Percentiles rank a stretch among this genome's conserved stretches.
phyloP scores from a whole-genome alignment of 2,888 invertebrate species.

The Gortyna flavago region DNA sequence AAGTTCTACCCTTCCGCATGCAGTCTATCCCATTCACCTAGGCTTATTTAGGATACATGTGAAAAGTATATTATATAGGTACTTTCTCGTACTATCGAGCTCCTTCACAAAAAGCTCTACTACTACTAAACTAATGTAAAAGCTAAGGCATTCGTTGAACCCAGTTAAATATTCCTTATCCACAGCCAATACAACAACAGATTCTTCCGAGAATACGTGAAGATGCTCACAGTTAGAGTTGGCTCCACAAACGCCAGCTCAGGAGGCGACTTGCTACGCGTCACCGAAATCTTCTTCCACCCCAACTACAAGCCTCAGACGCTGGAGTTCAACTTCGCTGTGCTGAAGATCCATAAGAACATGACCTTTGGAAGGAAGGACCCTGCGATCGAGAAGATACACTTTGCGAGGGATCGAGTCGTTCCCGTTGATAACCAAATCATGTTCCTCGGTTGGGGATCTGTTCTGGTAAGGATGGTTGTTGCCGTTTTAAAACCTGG shows the following conservation, averaged over 20 bases:
- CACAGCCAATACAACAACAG: constrained; percentile 86
- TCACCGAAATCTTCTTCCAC: constrained; percentile 85
- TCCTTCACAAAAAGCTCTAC: background rate
- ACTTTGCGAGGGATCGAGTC: constrained; percentile 69
- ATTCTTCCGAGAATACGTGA: constrained; percentile 86
- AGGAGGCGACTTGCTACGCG: constrained; percentile 79
- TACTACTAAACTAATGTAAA: too few relatives aligned
- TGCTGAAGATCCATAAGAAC: constrained; percentile 80
- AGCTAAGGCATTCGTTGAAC: background rate
- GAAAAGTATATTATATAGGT: background rate
- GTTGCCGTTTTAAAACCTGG: background rate
- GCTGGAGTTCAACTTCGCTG: constrained; percentile 83
- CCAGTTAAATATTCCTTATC: background rate
- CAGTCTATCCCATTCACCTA: background rate
- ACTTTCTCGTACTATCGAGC: background rate
- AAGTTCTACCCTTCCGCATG: background rate
- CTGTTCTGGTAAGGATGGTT: constrained; percentile 79
- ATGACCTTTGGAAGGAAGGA: constrained; percentile 71
- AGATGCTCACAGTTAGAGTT: constrained; percentile 83
- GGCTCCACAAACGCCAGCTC: constrained; percentile 83
- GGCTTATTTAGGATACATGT: background rate
- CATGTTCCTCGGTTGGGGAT: constrained; percentile 85
- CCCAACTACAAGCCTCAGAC: constrained; percentile 86
- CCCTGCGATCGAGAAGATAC: constrained; percentile 67
- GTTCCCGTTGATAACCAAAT: constrained; percentile 79